These are phyloP conservation scores for Linepithema humile DNA, from an alignment of 1,140 invertebrate genomes.

Conservation along the genomic window DNA sequence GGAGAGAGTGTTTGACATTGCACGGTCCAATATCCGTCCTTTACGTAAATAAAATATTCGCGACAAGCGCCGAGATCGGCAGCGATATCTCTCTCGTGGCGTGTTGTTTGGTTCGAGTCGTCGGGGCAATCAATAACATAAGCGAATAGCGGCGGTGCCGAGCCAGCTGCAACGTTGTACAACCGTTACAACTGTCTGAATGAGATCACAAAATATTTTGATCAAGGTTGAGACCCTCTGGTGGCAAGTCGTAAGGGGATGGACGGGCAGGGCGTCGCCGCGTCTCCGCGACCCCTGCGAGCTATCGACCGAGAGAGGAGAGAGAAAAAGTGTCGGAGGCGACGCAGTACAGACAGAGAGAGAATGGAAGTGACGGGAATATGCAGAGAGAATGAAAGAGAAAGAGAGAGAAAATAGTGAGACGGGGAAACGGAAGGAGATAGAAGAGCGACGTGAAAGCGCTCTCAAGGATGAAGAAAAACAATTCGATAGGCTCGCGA, in stretches of 20 bases:
- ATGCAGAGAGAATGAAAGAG: neutral
- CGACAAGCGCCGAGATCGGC: neutral
- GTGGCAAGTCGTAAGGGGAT: slow-evolving; percentile 76
- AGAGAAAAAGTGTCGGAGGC: slow-evolving; percentile 65
- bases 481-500: slow-evolving; percentile 39
- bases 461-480: slow-evolving; percentile 17
- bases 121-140: slow-evolving; percentile 48
- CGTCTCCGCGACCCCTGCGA: slow-evolving; percentile 82
- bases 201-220: slow-evolving; percentile 61
- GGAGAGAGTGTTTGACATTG: neutral
- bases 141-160: slow-evolving; percentile 42
- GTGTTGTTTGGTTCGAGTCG: slow-evolving; percentile 33
- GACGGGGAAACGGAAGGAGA: slow-evolving; percentile 26
- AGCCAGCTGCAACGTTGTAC: slow-evolving; percentile 20
- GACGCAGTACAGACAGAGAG: slow-evolving; percentile 36
- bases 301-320: slow-evolving; percentile 81
- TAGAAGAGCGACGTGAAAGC: slow-evolving; percentile 18
- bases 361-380: slow-evolving; percentile 9
- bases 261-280: slow-evolving; percentile 83
- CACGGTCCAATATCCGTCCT: neutral
- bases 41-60: neutral
- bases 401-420: neutral
- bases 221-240: slow-evolving; percentile 80
- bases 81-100: slow-evolving; percentile 19
- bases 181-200: slow-evolving; percentile 54